phyloP scores from a whole-genome alignment of 2,888 invertebrate species.

The Hololepta plana region DNA sequence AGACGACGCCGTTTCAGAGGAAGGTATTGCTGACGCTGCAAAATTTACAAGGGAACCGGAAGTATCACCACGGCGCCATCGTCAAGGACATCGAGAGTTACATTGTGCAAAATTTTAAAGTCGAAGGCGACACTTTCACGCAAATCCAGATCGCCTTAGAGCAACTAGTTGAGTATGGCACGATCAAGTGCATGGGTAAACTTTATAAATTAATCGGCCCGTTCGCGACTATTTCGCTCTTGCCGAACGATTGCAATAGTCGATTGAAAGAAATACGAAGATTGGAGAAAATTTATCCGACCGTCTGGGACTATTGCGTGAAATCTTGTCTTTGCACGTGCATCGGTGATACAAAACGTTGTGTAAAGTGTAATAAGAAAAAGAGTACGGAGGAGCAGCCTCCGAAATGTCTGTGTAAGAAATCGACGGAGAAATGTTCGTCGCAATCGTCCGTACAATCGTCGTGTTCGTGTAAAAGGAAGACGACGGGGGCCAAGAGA shows the following conservation, averaged over 20 bases:
- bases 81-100: constrained; percentile 7
- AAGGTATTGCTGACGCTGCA: constrained; percentile 8
- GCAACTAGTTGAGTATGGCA: constrained; percentile 9
- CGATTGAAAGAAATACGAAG: constrained; percentile 6
- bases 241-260: constrained; percentile 4
- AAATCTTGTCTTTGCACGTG: not conserved
- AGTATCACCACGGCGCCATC: constrained; percentile 5
- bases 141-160: constrained; percentile 9
- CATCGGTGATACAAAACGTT: too few species aligned
- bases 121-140: constrained; percentile 9
- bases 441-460: too few species aligned
- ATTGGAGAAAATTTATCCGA: constrained; percentile 7
- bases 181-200: constrained; percentile 6
- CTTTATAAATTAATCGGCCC: constrained; percentile 9
- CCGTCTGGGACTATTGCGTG: constrained; percentile 5
- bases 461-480: too few species aligned
- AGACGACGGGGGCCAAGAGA: not conserved
- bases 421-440: too few species aligned
- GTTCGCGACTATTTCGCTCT: constrained; percentile 8
- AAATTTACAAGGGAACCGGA: constrained; percentile 7
- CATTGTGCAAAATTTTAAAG: constrained; percentile 7
- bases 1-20: constrained; percentile 6
- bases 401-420: too few species aligned
- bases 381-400: too few species aligned
- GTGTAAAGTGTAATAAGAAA: too few species aligned